A percentile compares a stretch with the other conserved stretches of the same genome.
phyloP scores from a whole-genome alignment of 2,797 vertebrate genomes.

The Muraenolepis orangiensis region DNA sequence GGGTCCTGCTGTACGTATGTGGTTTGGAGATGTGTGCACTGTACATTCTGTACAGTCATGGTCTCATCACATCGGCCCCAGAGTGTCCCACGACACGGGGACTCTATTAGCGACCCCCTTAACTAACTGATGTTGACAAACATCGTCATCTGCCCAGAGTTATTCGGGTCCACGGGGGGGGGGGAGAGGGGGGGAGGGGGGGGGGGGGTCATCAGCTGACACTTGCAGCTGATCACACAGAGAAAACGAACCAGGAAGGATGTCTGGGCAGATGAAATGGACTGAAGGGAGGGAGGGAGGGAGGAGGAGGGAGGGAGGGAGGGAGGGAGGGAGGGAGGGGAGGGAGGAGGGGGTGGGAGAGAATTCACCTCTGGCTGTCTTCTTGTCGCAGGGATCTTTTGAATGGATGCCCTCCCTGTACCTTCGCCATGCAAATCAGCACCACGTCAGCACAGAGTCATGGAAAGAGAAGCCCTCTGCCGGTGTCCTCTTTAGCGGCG shows the following conservation, averaged over 20 bases:
- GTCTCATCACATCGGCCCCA: too few species aligned
- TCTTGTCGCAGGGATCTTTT: slow-evolving; percentile 28
- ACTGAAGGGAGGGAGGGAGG: background rate
- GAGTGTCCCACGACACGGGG: background rate
- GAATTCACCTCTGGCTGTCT: slow-evolving; percentile 3
- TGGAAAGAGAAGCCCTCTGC: slow-evolving; percentile 52
- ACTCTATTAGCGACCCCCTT: background rate
- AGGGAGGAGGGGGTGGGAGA: slow-evolving; percentile 1
- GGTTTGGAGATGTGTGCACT: too few species aligned
- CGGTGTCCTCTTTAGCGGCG: slow-evolving; percentile 23
- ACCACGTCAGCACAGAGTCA: slow-evolving; percentile 61
- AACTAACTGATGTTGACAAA: slow-evolving; percentile 38
- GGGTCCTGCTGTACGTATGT: too few species aligned
- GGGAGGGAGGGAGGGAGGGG: background rate
- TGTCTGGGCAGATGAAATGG: slow-evolving; percentile 3
- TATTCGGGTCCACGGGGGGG: slow-evolving; percentile 49
- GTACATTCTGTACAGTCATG: background rate
- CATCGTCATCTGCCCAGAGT: slow-evolving; percentile 42
- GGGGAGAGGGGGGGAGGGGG: slow-evolving; percentile 6
- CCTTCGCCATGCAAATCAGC: slow-evolving; percentile 43
- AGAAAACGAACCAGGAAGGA: slow-evolving; percentile 43
- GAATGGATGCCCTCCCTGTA: slow-evolving; percentile 35
- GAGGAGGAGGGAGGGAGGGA: background rate
- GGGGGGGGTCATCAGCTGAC: background rate
- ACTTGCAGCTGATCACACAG: slow-evolving; percentile 61